Conservation (phyloP, 1,140 invertebrate genomes). For the Ceratoteleas bidentatus region DNA sequence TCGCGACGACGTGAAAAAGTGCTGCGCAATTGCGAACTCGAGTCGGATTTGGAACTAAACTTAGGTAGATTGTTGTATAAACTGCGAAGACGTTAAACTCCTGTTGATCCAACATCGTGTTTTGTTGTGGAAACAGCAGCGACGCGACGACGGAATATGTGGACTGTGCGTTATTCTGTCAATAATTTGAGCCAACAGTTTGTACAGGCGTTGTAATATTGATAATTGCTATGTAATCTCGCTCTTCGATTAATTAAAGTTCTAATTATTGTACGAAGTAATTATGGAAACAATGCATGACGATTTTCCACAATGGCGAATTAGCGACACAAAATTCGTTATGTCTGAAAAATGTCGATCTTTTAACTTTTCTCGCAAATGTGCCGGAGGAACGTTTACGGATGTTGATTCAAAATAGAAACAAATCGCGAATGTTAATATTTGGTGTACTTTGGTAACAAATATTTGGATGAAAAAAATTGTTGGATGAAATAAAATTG, state of each 20-base stretch:
- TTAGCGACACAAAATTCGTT: no score
- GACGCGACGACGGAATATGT: slow-evolving; percentile 9
- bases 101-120: slow-evolving; percentile 32
- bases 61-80: slow-evolving; percentile 47
- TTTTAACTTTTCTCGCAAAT: no score
- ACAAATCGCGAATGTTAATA: no score
- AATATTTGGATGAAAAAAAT: no score
- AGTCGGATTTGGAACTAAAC: slow-evolving; percentile 32
- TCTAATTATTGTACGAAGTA: background rate
- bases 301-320: no score
- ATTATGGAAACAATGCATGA: background rate
- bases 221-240: slow-evolving; percentile 21
- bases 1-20: slow-evolving; percentile 20
- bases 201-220: slow-evolving; percentile 9
- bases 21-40: slow-evolving; percentile 35
- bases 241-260: background rate
- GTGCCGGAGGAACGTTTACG: no score
- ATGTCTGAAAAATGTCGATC: no score
- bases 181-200: slow-evolving; percentile 29
- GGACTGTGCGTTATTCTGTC: slow-evolving; percentile 25
- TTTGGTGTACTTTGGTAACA: no score
- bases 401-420: no score
- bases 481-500: no score
- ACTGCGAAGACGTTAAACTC: slow-evolving; percentile 46
- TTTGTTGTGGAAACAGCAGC: slow-evolving; percentile 22